Conservation (phyloP, 30 jellyfish, hydroid and myxozoan species). For the Hydractinia echinata region DNA sequence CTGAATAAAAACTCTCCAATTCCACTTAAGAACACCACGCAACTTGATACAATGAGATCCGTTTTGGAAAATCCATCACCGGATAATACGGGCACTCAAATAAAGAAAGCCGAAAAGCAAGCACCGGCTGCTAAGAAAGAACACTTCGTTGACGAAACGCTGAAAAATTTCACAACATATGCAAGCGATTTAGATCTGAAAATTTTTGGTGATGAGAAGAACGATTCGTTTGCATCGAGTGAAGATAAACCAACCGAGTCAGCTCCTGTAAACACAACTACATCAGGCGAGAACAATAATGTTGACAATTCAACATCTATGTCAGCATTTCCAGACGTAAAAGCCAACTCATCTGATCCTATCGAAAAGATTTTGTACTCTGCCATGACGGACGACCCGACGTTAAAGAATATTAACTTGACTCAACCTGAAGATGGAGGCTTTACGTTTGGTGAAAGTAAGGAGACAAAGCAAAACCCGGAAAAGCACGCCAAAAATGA, state of each 20-base stretch:
- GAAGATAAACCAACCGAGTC: too few species aligned
- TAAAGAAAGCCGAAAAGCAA: neutral
- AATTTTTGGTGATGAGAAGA: conserved; percentile 8
- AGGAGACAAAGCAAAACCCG: neutral
- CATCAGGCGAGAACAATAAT: neutral
- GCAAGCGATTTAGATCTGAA: conserved; percentile 1
- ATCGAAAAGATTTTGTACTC: neutral
- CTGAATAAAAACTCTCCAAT: too few species aligned
- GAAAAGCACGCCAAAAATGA: too few species aligned
- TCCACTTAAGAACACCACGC: neutral
- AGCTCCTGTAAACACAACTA: too few species aligned
- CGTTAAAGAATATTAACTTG: neutral
- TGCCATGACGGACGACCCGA: conserved; percentile 6
- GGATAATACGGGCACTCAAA: neutral
- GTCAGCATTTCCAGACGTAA: neutral
- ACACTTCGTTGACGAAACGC: conserved; percentile 4
- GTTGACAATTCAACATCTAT: neutral
- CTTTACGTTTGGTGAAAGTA: neutral
- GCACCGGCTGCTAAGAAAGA: neutral
- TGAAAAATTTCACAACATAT: neutral
- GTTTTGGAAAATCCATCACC: conserved; percentile 17
- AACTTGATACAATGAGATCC: neutral
- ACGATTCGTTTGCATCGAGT: neutral
- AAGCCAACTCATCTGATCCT: neutral
- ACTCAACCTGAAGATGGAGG: conserved; percentile 6